Conservation (phyloP, 2,888 invertebrate species). For the Tricholauxania praeusta region DNA sequence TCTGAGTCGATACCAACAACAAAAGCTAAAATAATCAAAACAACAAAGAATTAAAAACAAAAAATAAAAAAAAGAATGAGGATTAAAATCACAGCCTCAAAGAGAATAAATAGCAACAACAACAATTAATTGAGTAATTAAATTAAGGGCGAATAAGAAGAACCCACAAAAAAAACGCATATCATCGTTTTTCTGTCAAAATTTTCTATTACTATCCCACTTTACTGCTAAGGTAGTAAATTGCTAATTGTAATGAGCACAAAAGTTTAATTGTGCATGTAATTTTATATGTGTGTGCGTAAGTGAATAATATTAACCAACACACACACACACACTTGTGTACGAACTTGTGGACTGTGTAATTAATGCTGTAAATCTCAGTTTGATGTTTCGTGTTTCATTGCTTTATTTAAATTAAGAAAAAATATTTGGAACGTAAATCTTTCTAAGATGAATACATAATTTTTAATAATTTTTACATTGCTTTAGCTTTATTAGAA, state of each 20-base stretch:
- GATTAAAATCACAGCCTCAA: background rate
- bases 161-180: too few relatives aligned
- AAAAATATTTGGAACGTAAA: too few relatives aligned
- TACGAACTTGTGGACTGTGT: too few relatives aligned
- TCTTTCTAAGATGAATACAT: too few relatives aligned
- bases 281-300: background rate
- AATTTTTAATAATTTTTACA: too few relatives aligned
- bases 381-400: too few relatives aligned
- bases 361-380: too few relatives aligned
- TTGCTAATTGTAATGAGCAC: background rate
- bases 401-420: too few relatives aligned
- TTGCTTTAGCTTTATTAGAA: too few relatives aligned
- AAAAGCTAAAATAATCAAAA: too few relatives aligned
- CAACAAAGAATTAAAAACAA: background rate
- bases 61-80: background rate
- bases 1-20: too few relatives aligned
- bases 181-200: background rate
- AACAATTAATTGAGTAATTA: background rate
- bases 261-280: constrained; percentile 10
- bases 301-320: background rate
- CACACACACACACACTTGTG: too few relatives aligned
- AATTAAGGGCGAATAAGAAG: background rate
- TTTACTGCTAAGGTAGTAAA: background rate
- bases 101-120: background rate
- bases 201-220: background rate